A percentile compares a stretch with the other conserved stretches of the same genome.
Evolutionary conservation across 2,888 invertebrate species (phyloP).

Genomic region (Mechanitis mazaeus): DNA sequence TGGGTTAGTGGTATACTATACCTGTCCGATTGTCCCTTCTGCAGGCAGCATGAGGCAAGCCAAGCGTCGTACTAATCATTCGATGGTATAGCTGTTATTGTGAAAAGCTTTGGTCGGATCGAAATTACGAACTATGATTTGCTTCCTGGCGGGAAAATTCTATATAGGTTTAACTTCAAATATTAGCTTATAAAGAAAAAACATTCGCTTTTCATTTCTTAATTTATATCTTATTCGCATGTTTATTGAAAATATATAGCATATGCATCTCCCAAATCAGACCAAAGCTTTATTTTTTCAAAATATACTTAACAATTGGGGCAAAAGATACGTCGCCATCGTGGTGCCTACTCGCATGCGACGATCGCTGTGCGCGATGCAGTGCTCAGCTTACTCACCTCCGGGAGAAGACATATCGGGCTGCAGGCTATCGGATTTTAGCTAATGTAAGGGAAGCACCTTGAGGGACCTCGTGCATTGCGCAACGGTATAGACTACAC

Average conservation of each 20-base stretch:
- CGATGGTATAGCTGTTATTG: constrained; percentile 33
- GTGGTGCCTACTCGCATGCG: constrained; percentile 70
- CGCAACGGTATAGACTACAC: constrained; percentile 23
- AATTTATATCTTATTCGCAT: too few relatives aligned
- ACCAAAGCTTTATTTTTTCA: constrained; percentile 17
- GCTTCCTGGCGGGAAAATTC: neutral
- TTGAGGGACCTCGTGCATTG: constrained; percentile 26
- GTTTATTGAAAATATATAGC: neutral
- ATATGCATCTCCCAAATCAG: constrained; percentile 19
- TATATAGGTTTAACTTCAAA: neutral
- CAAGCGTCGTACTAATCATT: constrained; percentile 48
- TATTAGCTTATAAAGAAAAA: too few relatives aligned
- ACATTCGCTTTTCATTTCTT: too few relatives aligned
- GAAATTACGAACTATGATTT: neutral
- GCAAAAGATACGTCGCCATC: constrained; percentile 38
- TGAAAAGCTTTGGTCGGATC: constrained; percentile 25
- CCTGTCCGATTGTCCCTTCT: constrained; percentile 42
- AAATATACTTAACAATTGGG: constrained; percentile 33
- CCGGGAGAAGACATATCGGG: constrained; percentile 51
- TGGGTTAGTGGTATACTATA: constrained; percentile 44
- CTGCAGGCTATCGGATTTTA: constrained; percentile 29
- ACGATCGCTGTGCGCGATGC: constrained; percentile 68
- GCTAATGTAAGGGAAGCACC: constrained; percentile 17
- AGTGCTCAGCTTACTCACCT: constrained; percentile 59
- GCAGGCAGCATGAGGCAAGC: constrained; percentile 60